These are phyloP conservation scores for Poecile atricapillus DNA, from an alignment of 2,113 vertebrate species.

Conservation along the genomic window DNA sequence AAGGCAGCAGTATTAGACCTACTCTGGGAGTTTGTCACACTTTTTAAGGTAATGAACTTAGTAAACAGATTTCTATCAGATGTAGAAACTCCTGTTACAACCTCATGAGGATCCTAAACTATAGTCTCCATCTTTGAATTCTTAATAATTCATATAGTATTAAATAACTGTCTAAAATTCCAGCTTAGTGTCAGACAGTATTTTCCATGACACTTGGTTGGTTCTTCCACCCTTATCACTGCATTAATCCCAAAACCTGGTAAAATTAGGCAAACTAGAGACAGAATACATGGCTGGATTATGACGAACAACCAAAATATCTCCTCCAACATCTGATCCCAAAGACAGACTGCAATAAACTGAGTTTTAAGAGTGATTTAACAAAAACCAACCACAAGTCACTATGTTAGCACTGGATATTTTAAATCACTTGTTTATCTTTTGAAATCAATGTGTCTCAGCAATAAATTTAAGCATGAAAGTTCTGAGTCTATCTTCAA, in stretches of 20 bases:
- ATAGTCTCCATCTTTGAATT: neutral
- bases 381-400: neutral
- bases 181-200: neutral
- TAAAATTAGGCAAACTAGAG: neutral
- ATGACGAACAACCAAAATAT: neutral
- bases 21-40: neutral
- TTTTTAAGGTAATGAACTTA: neutral
- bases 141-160: neutral
- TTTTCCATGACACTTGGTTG: neutral
- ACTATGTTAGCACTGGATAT: neutral
- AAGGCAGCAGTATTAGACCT: neutral
- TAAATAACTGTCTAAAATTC: neutral
- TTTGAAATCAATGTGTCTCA: neutral
- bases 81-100: neutral
- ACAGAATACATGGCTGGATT: neutral
- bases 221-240: neutral
- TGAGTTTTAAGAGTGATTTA: neutral
- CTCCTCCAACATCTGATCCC: neutral
- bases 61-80: neutral
- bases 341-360: neutral
- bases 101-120: neutral
- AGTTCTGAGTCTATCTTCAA: neutral
- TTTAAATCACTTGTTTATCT: neutral
- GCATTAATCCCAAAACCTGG: neutral
- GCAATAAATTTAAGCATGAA: neutral